Evolutionary conservation across 2,113 vertebrate species (phyloP).

Genomic region (Gymnogyps californianus): DNA sequence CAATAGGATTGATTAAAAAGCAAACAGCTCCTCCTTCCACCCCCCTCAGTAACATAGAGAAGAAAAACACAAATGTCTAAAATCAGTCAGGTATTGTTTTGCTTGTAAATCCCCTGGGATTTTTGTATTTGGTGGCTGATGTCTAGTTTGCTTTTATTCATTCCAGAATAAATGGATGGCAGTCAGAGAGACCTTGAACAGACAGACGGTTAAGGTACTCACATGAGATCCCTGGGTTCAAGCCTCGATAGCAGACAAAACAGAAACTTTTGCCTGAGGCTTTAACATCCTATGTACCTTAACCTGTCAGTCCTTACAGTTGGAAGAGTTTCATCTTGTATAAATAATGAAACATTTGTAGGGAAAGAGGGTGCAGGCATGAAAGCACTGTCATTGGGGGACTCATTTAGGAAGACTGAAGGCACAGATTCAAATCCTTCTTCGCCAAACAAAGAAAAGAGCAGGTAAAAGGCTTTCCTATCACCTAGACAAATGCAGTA

Average conservation of each 20-base stretch:
- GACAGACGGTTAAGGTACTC: not conserved
- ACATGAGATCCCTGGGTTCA: not conserved
- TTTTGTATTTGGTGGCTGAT: not conserved
- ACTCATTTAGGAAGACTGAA: not conserved
- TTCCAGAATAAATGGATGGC: not conserved
- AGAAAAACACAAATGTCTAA: not conserved
- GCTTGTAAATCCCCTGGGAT: not conserved
- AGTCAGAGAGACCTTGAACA: not conserved
- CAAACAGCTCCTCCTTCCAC: not conserved
- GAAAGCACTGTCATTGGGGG: not conserved
- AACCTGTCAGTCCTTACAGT: constrained; percentile 1
- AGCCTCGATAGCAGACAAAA: not conserved
- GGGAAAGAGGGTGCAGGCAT: not conserved
- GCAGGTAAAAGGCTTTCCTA: not conserved
- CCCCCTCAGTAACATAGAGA: not conserved
- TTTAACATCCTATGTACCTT: not conserved
- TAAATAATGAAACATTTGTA: constrained; percentile 7
- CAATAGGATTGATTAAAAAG: not conserved
- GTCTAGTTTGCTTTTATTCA: not conserved
- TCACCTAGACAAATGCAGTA: not conserved
- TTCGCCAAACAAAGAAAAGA: not conserved
- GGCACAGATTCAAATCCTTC: not conserved
- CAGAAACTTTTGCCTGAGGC: constrained; percentile 16
- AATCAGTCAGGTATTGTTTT: not conserved
- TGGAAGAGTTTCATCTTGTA: not conserved